A percentile compares a stretch with the other conserved stretches of the same genome.
These are phyloP conservation scores for Malacoraja senta DNA, from an alignment of 2,797 vertebrate genomes.

Conservation along the genomic window DNA sequence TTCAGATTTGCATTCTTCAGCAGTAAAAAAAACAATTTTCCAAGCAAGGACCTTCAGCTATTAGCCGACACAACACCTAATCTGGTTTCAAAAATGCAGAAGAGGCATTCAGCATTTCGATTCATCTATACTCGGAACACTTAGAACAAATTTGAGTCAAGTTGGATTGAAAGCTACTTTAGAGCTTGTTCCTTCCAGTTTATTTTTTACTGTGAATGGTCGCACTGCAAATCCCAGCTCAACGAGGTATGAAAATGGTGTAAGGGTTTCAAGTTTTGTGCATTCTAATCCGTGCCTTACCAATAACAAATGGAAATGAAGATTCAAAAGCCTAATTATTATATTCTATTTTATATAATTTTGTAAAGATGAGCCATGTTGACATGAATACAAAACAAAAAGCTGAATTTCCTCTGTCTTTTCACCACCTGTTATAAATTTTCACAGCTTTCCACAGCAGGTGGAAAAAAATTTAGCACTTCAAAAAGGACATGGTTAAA, in stretches of 20 bases:
- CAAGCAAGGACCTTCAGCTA: constrained; percentile 9
- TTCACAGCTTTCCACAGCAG: not conserved
- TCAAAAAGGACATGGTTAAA: not conserved
- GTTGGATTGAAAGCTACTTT: not conserved
- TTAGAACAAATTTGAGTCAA: constrained; percentile 2
- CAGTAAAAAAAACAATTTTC: not conserved
- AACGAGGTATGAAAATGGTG: not conserved
- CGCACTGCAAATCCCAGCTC: not conserved
- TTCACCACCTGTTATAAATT: not conserved
- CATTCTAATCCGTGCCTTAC: not conserved
- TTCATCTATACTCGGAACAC: not conserved
- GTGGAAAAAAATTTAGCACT: not conserved
- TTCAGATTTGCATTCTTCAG: not conserved
- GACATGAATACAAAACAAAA: not conserved
- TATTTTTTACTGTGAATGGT: not conserved
- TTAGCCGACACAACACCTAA: not conserved
- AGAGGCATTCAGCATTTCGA: not conserved
- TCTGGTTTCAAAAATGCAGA: not conserved
- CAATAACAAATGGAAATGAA: not conserved
- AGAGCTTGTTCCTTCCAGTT: not conserved
- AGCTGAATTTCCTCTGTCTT: not conserved
- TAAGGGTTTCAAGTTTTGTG: not conserved
- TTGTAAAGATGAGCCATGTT: not conserved
- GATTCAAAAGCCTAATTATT: not conserved
- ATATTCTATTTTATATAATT: not conserved